Evolutionary conservation across 2,113 vertebrate genomes (phyloP).

Genomic region (Marmota monax): DNA sequence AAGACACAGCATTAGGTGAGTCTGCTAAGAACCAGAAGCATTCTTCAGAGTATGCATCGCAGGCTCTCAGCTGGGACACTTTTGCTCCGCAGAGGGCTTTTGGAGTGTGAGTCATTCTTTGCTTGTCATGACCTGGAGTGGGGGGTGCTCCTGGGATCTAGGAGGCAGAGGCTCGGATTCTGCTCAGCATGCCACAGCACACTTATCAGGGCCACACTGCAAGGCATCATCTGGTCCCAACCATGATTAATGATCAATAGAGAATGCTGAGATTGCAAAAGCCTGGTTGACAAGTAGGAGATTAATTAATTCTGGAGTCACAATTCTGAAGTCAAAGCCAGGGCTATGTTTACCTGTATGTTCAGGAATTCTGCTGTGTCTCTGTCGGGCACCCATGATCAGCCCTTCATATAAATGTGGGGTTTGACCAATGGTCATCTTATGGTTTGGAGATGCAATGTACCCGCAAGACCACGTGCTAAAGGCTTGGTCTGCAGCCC

Average conservation of each 20-base stretch:
- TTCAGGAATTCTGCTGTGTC: not conserved
- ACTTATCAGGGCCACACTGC: not conserved
- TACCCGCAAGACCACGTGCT: too few species aligned
- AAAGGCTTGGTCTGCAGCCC: too few species aligned
- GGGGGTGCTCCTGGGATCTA: fast-evolving
- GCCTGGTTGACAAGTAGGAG: not conserved
- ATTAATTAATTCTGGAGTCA: not conserved
- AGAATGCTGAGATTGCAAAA: not conserved
- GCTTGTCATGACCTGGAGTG: not conserved
- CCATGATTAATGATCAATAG: not conserved
- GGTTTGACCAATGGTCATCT: not conserved
- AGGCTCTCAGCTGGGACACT: too few species aligned
- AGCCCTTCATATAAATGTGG: not conserved
- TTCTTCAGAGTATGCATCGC: not conserved
- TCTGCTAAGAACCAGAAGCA: not conserved
- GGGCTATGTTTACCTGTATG: not conserved
- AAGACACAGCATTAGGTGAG: not conserved
- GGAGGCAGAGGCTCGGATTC: not conserved
- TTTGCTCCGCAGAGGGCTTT: not conserved
- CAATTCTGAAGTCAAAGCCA: slow-evolving; percentile 5
- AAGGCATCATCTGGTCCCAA: not conserved
- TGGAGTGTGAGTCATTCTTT: not conserved
- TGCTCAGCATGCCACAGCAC: not conserved
- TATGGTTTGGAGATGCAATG: not conserved
- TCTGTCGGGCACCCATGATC: not conserved